A percentile compares a stretch with the other conserved stretches of the same genome.
phyloP scores from a whole-genome alignment of 2,888 invertebrate species.

The Hydriomena furcata region DNA sequence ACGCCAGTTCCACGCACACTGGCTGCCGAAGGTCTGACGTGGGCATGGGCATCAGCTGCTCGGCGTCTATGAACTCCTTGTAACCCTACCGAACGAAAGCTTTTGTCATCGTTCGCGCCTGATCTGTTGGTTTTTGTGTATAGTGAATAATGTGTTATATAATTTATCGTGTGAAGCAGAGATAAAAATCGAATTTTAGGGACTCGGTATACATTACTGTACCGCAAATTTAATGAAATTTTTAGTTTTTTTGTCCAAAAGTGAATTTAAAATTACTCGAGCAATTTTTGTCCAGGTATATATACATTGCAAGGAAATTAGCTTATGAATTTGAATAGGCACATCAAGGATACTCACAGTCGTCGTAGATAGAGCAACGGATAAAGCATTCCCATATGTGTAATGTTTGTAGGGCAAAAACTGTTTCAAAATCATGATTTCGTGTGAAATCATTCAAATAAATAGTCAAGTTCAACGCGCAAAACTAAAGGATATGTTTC shows the following conservation, averaged over 20 bases:
- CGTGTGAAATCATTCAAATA: not conserved
- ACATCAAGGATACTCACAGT: not conserved
- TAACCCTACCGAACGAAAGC: constrained; percentile 85
- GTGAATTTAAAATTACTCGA: no score
- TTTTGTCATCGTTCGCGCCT: constrained; percentile 27
- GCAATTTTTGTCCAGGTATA: no score
- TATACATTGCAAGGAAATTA: no score
- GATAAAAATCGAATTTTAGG: no score
- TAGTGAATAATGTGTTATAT: not conserved
- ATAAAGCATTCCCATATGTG: constrained; percentile 8
- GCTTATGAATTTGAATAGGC: no score
- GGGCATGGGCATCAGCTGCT: constrained; percentile 93
- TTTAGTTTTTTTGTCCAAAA: no score
- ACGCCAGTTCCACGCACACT: constrained; percentile 91
- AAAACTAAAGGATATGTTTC: not conserved
- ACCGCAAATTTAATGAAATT: no score
- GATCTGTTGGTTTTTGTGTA: constrained; percentile 28
- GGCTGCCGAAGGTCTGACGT: constrained; percentile 93
- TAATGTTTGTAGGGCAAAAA: not conserved
- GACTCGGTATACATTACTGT: no score
- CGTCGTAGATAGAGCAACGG: not conserved
- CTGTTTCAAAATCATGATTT: not conserved
- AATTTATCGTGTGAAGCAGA: no score
- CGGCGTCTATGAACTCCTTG: constrained; percentile 95
- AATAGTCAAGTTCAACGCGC: not conserved